Evolutionary conservation across 2,113 vertebrate species (phyloP).

Genomic region (Psammodynastes pulverulentus): DNA sequence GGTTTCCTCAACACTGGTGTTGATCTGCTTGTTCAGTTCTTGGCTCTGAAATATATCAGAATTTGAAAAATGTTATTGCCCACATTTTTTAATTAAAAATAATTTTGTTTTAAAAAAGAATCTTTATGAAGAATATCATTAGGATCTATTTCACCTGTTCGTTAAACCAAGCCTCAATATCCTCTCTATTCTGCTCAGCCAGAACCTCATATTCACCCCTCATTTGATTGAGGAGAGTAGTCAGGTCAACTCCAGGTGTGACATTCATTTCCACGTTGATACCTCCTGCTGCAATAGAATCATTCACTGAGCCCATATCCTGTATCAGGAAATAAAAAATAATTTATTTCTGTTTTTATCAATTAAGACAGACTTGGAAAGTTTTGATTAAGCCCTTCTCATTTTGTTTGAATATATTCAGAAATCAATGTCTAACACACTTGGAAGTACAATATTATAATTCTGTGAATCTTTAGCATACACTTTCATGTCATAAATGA

Average conservation of each 20-base stretch:
- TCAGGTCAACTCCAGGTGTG: constrained; percentile 47
- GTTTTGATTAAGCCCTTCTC: neutral
- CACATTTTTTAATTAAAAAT: neutral
- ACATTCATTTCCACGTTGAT: constrained; percentile 69
- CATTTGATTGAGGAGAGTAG: constrained; percentile 55
- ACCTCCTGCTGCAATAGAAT: constrained; percentile 22
- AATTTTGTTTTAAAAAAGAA: neutral
- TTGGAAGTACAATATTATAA: neutral
- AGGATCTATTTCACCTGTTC: constrained; percentile 58
- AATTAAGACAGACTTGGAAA: neutral
- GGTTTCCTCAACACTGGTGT: constrained; percentile 4
- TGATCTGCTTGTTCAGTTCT: constrained; percentile 38
- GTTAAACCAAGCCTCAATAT: constrained; percentile 64
- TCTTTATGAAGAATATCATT: neutral
- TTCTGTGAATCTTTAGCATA: neutral
- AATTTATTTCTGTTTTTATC: neutral
- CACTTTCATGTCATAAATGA: neutral
- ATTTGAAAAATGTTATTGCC: neutral
- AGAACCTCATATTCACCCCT: constrained; percentile 67
- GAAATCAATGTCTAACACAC: neutral
- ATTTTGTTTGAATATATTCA: neutral
- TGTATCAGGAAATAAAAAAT: neutral
- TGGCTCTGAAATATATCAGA: constrained; percentile 21
- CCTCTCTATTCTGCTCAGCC: constrained; percentile 57
- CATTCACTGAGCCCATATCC: neutral